Evolutionary conservation across 2,888 invertebrate species (phyloP), one percentile per base, ranked within the genome.

Genomic region (Rotaria macrura): DNA sequence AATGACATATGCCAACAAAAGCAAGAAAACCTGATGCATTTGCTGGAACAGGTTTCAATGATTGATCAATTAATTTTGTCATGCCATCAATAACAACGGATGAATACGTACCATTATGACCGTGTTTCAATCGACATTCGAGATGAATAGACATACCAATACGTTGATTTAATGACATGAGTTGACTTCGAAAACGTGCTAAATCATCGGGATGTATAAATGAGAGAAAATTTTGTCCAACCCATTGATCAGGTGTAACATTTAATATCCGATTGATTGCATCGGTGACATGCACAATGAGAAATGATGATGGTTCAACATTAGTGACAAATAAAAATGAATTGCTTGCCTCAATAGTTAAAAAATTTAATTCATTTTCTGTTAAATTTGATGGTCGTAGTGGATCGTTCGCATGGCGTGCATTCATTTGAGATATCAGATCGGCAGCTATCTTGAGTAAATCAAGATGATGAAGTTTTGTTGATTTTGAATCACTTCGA

Each of bases 361-460:
- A 43, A 79, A 43, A 79, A n/a, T 79, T 79, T 79, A 43, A 43
- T 79, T 79, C 79, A n/a, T n/a, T 79, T 6, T 79, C 79, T n/a
- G 79, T 79, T 79, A 79, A 79, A 79, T 79, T 79, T 79, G 79
- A 79, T 43, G 79, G 79, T 9, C 43, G 40, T 43, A 79, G 43
- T 79, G 79, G 79, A 79, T 79, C 79, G 34, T 79, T 25, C n/a
- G 23, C 43, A 43, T 79, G 79, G 25, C 43, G 20, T 43, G 10
- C 9, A 79, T 79, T 40, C 43, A 79, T 40, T 79, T 79, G 10
- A 38, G n/a, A 43, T 40, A 79, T 79, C 43, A n/a, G 10, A 25
- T 79, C n/a, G 17, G 79, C 43, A n/a, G 79, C 79, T 43, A 79
- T 79, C n/a, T 23, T 20, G 12, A 79, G 79, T 43, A 79, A 43